These are phyloP conservation scores for Capitulum mitella DNA, from an alignment of 2,888 invertebrate genomes.

Conservation along the genomic window DNA sequence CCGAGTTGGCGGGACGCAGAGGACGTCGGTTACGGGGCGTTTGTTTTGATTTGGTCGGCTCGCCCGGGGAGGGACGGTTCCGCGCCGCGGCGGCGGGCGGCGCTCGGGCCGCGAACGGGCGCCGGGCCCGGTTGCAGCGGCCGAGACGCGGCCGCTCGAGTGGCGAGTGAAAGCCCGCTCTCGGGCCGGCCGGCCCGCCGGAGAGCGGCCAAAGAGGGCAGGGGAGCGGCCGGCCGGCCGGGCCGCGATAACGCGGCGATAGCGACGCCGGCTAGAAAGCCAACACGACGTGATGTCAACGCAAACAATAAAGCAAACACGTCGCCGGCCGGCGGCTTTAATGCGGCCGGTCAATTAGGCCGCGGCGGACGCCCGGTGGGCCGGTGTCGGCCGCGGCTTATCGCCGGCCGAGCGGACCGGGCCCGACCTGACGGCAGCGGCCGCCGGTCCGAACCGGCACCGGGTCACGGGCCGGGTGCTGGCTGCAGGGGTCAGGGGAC, in stretches of 20 bases:
- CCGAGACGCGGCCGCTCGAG: too few relatives aligned
- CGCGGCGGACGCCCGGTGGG: not conserved
- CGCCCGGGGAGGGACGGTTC: too few relatives aligned
- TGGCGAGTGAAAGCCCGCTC: too few relatives aligned
- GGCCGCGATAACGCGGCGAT: not conserved
- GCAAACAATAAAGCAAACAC: constrained; percentile 10
- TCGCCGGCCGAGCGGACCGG: not conserved
- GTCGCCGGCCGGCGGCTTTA: not conserved
- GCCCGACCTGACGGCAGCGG: too few relatives aligned
- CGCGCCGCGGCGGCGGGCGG: not conserved
- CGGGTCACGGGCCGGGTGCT: too few relatives aligned
- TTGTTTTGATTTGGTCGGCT: too few relatives aligned
- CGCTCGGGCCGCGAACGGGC: too few relatives aligned
- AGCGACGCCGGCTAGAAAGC: not conserved
- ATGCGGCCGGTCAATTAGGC: not conserved
- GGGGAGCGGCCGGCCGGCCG: too few relatives aligned
- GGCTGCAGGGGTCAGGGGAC: not conserved
- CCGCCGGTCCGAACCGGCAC: too few relatives aligned
- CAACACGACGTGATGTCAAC: not conserved
- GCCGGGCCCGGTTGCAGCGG: too few relatives aligned
- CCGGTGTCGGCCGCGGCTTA: not conserved
- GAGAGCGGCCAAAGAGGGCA: not conserved
- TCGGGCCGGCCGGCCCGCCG: not conserved
- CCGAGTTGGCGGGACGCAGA: too few relatives aligned
- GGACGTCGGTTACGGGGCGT: too few relatives aligned